Evolutionary conservation across 2,888 invertebrate species (phyloP), one percentile per base, ranked within the genome.

Genomic region (Tachina lurida): DNA sequence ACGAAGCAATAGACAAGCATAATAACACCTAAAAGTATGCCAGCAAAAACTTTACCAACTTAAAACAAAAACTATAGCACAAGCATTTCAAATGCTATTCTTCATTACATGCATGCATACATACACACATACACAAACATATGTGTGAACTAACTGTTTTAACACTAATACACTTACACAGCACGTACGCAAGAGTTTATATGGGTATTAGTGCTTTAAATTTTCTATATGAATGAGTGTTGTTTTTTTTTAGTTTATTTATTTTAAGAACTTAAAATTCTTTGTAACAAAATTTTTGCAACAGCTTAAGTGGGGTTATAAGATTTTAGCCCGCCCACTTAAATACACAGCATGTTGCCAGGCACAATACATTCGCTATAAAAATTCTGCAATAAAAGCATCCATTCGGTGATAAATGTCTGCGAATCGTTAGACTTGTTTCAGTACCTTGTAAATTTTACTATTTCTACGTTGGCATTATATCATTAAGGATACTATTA

Each of bases 1-100:
- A 13, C 39, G 39, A 41, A 62, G 65, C 8, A 74, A 7, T 45
- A 41, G 8, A 67, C 7, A 60, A 56, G 65, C n/a, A 75, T 43
- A 12, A 22, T 39, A 76, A 58, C 81, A 70, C 77, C 81, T 77
- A 77, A 79, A 83, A 74, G 71, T 83, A 76, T 83, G 78, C 79
- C 60, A 75, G 10, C 17, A n/a, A 67, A 79, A 82, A 76, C 49
- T 62, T 73, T 39, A 68, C 58, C 49, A 81, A 77, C 63, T 77
- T 81, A 71, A 76, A 73, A 62, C 17, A 31, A 77, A 83, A 83
- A 74, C 62, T 74, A 74, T 47, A 78, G 31, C 31, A 67, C 56
- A 71, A 75, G 65, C 65, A 67, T 71, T 68, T 62, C 60, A 68
- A 81, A 68, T 49, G 73, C 45, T 45, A 71, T 49, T 65, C 45